Conservation (phyloP, 2,888 invertebrate species). For the Drosophila gaucha region DNA sequence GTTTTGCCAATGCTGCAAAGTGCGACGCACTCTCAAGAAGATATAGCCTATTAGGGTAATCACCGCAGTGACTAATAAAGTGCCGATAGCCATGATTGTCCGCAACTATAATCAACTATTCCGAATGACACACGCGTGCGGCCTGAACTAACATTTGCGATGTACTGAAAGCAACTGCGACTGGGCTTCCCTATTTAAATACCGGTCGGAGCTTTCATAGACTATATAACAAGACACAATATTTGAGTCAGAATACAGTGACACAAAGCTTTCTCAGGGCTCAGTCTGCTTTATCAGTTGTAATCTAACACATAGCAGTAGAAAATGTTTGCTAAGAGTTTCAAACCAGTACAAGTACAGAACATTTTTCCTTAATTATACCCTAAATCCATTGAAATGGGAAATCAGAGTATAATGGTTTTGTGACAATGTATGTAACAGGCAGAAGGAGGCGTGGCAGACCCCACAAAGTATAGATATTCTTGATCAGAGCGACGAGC, state of each 20-base stretch:
- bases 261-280: not conserved
- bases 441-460: no score
- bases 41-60: conserved; percentile 53
- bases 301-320: not conserved
- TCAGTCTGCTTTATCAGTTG: not conserved
- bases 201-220: not conserved
- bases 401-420: no score
- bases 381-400: no score
- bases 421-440: no score
- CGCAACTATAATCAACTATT: no score
- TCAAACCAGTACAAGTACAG: no score
- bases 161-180: conserved; percentile 16
- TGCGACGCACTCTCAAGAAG: conserved; percentile 31
- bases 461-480: no score
- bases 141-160: not conserved
- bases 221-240: not conserved
- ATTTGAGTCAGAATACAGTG: no score
- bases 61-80: conserved; percentile 35
- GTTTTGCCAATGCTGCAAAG: conserved; percentile 49
- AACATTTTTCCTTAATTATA: no score
- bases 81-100: conserved; percentile 41
- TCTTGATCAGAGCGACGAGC: no score
- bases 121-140: no score
- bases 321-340: no score
- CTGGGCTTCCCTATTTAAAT: not conserved